Percentiles rank a stretch among this genome's conserved stretches.
phyloP scores from a whole-genome alignment of 2,888 invertebrate species.

The Biston betularia region DNA sequence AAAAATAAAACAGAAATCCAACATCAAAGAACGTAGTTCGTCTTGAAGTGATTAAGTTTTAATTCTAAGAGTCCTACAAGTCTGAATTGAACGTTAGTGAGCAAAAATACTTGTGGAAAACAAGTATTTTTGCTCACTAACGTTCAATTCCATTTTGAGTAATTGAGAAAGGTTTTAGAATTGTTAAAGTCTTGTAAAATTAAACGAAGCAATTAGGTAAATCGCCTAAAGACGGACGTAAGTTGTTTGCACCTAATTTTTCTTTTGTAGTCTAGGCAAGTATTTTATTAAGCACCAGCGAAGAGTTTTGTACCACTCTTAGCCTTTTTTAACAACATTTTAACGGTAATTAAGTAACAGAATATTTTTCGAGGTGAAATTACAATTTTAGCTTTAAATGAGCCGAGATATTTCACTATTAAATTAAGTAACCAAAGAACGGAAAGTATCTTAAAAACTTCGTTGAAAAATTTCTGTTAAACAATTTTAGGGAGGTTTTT shows the following conservation, averaged over 20 bases:
- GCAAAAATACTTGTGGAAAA: neutral
- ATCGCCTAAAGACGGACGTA: constrained; percentile 3
- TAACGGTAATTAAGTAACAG: constrained; percentile 3
- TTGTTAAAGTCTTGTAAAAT: constrained; percentile 11
- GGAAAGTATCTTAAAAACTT: neutral
- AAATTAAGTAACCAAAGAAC: neutral
- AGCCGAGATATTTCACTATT: neutral
- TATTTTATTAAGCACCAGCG: neutral
- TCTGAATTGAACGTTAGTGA: constrained; percentile 31
- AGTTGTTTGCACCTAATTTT: constrained; percentile 8
- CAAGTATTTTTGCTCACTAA: too few relatives aligned
- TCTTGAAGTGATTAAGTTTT: constrained; percentile 32
- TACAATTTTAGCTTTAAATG: neutral
- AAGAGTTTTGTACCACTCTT: constrained; percentile 1
- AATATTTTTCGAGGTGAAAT: neutral
- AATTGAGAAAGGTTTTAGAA: constrained; percentile 5
- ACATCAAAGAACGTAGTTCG: constrained; percentile 15
- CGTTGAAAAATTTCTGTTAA: too few relatives aligned
- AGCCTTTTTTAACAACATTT: neutral
- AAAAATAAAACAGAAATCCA: constrained; percentile 27
- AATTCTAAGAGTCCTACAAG: constrained; percentile 23
- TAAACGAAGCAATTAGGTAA: constrained; percentile 12
- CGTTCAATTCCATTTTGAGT: neutral
- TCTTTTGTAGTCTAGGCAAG: constrained; percentile 7
- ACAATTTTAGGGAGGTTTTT: neutral